Evolutionary conservation across 2,888 invertebrate genomes (phyloP), one percentile per base, ranked within the genome.

Genomic region (Oxyteleia sp.): DNA sequence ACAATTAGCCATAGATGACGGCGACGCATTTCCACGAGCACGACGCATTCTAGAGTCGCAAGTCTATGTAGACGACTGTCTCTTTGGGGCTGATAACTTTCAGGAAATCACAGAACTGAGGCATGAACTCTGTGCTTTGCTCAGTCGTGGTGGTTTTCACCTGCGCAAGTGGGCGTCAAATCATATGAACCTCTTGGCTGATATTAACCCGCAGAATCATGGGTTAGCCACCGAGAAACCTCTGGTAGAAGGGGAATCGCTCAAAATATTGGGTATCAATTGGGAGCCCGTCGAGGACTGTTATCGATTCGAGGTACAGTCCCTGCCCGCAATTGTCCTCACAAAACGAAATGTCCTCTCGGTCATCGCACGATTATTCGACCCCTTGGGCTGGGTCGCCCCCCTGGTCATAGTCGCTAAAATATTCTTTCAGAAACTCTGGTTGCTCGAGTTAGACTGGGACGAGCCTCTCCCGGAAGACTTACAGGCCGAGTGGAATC

Each of bases 141-240:
- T n/a, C n/a, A n/a, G n/a, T n/a, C n/a, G n/a, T n/a, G n/a, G n/a
- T n/a, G n/a, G n/a, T n/a, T n/a, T n/a, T n/a, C n/a, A n/a, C n/a
- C n/a, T n/a, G n/a, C n/a, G n/a, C n/a, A n/a, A n/a, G 57, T 78
- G 63, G 84, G 15, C 81, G 15, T n/a, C 78, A 0, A 69, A 69
- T 18, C 53, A 26, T 4, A 20, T n/a, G 0, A 0, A 13, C 0
- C 45, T 85, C 0, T 26, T 83, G 0, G n/a, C 7, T 1, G 71
- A 71, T 11, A 55, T 79, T 2, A 26, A 23, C 5, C 4, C n/a
- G 0, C 49, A n/a, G 1, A 26, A 74, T 45, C 57, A 80, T 41
- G 72, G 71, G 1, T 20, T 63, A 1, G 69, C 83, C 0, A 4
- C 10, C 8, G 35, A 10, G 4, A 8, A 35, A 35, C 35, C 35